Evolutionary conservation across 1,140 invertebrate genomes (phyloP).

Genomic region (Achroia grisella): DNA sequence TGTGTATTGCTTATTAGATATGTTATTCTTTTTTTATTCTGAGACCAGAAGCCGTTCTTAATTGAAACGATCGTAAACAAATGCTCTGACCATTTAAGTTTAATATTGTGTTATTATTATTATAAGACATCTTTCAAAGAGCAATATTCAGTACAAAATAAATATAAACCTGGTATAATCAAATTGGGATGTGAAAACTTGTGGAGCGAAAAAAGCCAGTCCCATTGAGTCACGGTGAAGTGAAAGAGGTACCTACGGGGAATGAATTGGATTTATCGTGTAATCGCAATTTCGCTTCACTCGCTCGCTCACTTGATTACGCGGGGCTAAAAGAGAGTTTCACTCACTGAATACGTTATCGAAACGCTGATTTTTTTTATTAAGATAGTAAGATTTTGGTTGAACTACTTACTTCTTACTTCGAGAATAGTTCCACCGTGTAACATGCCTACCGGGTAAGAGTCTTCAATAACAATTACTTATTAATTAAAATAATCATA

Average conservation of each 20-base stretch:
- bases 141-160: background rate
- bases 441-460: too few relatives aligned
- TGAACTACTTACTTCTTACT: too few relatives aligned
- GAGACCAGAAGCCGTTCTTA: too few relatives aligned
- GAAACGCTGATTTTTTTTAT: constrained; percentile 12
- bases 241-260: constrained; percentile 25
- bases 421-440: too few relatives aligned
- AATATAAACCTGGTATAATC: constrained; percentile 14
- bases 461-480: too few relatives aligned
- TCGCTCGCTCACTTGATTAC: constrained; percentile 45
- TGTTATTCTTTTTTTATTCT: too few relatives aligned
- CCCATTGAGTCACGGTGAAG: constrained; percentile 20
- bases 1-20: too few relatives aligned
- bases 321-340: constrained; percentile 25
- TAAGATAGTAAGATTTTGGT: background rate
- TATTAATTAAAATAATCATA: too few relatives aligned
- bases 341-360: constrained; percentile 35
- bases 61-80: too few relatives aligned
- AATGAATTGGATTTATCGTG: constrained; percentile 57
- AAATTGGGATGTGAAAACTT: constrained; percentile 26
- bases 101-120: too few relatives aligned
- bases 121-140: too few relatives aligned
- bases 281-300: constrained; percentile 47
- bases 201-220: constrained; percentile 25
- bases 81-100: too few relatives aligned